phyloP scores from a whole-genome alignment of 2,113 vertebrate genomes.

The Talpa occidentalis region DNA sequence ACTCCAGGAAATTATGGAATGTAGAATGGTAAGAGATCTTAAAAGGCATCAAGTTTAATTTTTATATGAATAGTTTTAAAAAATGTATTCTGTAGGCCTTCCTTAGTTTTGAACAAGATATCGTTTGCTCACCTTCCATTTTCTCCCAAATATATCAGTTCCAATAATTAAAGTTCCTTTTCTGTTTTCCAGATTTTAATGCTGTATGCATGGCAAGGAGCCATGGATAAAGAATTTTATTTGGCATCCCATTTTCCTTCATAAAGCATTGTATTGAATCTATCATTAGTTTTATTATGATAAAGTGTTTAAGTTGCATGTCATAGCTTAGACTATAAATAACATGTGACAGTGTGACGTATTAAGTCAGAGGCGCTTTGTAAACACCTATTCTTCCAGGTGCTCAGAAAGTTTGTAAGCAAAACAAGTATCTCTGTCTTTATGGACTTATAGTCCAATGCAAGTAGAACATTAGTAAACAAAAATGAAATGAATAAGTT shows the following conservation, averaged over 20 bases:
- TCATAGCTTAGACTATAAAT: neutral
- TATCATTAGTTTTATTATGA: constrained; percentile 6
- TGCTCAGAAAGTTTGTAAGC: neutral
- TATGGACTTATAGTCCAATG: neutral
- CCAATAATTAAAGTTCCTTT: neutral
- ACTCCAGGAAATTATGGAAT: neutral
- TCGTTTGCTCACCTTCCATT: neutral
- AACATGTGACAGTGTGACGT: neutral
- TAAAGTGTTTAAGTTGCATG: neutral
- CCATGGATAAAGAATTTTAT: neutral
- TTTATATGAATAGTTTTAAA: neutral
- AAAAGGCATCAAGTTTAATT: neutral
- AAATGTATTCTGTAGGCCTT: neutral
- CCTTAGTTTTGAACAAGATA: neutral
- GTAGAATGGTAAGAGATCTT: neutral
- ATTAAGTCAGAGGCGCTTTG: neutral
- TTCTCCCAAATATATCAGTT: constrained; percentile 6
- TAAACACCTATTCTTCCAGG: neutral
- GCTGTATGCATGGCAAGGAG: neutral
- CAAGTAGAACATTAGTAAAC: neutral
- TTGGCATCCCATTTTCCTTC: neutral
- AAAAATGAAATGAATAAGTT: neutral
- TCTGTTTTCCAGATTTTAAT: neutral
- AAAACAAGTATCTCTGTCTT: neutral
- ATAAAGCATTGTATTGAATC: neutral